These are phyloP conservation scores for Podotricha telesiphe DNA, from an alignment of 2,888 invertebrate species.

Conservation along the genomic window DNA sequence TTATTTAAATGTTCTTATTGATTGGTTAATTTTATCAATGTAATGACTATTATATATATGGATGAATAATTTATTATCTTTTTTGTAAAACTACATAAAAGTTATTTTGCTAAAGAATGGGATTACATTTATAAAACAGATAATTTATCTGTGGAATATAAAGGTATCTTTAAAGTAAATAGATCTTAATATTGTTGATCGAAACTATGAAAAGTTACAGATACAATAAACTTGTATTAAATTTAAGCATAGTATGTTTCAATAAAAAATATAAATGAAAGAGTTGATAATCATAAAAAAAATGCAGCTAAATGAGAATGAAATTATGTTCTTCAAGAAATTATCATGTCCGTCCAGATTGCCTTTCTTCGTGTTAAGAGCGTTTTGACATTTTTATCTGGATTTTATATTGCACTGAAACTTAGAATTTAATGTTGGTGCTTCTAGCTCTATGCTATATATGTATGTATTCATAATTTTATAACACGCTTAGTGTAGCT, in stretches of 20 bases:
- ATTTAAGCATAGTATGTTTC: background rate
- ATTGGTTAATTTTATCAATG: too few relatives aligned
- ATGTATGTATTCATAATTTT: slow-evolving; percentile 24
- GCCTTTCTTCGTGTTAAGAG: slow-evolving; percentile 49
- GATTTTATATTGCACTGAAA: slow-evolving; percentile 21
- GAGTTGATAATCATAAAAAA: background rate
- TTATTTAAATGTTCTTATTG: too few relatives aligned
- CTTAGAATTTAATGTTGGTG: slow-evolving; percentile 34
- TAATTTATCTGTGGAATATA: too few relatives aligned
- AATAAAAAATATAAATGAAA: background rate
- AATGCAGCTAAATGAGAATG: background rate
- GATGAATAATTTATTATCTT: too few relatives aligned
- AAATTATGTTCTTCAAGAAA: slow-evolving; percentile 19
- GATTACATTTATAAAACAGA: background rate
- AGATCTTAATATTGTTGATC: too few relatives aligned
- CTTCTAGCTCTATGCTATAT: slow-evolving; percentile 29
- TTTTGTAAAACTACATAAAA: too few relatives aligned
- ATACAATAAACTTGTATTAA: background rate
- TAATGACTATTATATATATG: too few relatives aligned
- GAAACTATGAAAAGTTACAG: too few relatives aligned
- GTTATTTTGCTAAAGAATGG: background rate
- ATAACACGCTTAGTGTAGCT: slow-evolving; percentile 41
- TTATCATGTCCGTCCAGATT: slow-evolving; percentile 52
- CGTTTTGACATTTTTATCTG: slow-evolving; percentile 31
- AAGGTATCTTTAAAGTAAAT: too few relatives aligned